phyloP scores from a whole-genome alignment of 2,113 vertebrate genomes.

The Laterallus jamaicensis region DNA sequence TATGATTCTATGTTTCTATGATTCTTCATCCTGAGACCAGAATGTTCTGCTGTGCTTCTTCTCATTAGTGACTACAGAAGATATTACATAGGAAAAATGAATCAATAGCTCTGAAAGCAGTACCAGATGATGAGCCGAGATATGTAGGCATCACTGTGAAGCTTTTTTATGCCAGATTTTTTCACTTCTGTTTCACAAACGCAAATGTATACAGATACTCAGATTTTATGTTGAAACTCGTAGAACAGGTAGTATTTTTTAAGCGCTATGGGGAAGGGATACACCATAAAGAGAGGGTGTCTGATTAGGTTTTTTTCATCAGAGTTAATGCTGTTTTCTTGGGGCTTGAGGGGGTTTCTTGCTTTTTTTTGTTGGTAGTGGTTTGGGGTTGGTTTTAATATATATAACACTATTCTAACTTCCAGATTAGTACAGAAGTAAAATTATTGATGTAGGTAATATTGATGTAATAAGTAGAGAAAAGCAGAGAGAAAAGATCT shows the following conservation, averaged over 20 bases:
- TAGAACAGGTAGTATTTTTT: not conserved
- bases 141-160: not conserved
- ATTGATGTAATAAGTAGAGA: not conserved
- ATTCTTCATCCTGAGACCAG: not conserved
- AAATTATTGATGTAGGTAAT: not conserved
- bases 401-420: not conserved
- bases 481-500: not conserved
- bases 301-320: not conserved
- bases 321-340: not conserved
- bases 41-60: conserved; percentile 13
- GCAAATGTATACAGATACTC: not conserved
- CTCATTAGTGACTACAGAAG: not conserved
- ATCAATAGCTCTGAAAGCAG: not conserved
- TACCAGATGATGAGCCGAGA: not conserved
- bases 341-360: not conserved
- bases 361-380: not conserved
- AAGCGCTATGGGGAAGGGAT: not conserved
- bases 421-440: not conserved
- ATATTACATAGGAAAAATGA: not conserved
- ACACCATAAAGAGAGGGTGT: not conserved
- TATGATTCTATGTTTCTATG: too few relatives aligned
- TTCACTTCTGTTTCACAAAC: not conserved
- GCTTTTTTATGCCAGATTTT: not conserved
- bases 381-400: not conserved
- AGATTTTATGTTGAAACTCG: not conserved